Evolutionary conservation across 2,113 vertebrate species (phyloP), one percentile per base, ranked within the genome.

Genomic region (Mus spicilegus): DNA sequence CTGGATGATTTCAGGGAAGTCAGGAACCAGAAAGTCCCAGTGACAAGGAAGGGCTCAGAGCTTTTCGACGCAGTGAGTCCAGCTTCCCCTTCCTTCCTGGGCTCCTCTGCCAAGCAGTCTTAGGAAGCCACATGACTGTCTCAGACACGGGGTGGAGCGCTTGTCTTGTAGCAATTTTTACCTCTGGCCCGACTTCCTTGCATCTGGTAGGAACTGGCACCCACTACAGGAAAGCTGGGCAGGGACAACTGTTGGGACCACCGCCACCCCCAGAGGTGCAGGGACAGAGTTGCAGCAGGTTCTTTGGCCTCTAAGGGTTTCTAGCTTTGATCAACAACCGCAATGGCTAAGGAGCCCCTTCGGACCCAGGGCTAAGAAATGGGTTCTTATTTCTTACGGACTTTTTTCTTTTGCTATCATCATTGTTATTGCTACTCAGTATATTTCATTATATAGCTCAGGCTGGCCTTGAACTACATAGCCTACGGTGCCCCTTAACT

Each of bases 1-100:
- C 96, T 84, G 80, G 84, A 87, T 93, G 87, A 93, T 63, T 89
- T 36, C 70, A 65, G 93, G 46, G 89, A 97, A 97, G 86, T 42
- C 16, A 73, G 84, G 69, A 75, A 94, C 5, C n/a, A 24, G 54
- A 69, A 90, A 93, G 73, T 87, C 54, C 95, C 67, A 49, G 17
- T 69, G 46, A 86, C 85, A 33, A 85, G 12, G 51, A 33, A 85
- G 12, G 51, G 26, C 11, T 39, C 82, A 16, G 49, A 39, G 78
- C 86, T 96, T 92, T 91, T 75, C 46, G 88, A 63, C 58, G 63
- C 36, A 63, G 63, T 61, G 54, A 49, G 54, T 49, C 33, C 33
- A 58, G 77, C 63, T 93, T 96, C 85, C 77, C 56, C 67, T 95
- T 89, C n/a, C 30, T 16, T 33, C 94, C 72, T 16, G 46, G 33